A percentile compares a stretch with the other conserved stretches of the same genome.
Conservation (phyloP, 1,140 invertebrate genomes). For the Eufriesea mexicana region DNA sequence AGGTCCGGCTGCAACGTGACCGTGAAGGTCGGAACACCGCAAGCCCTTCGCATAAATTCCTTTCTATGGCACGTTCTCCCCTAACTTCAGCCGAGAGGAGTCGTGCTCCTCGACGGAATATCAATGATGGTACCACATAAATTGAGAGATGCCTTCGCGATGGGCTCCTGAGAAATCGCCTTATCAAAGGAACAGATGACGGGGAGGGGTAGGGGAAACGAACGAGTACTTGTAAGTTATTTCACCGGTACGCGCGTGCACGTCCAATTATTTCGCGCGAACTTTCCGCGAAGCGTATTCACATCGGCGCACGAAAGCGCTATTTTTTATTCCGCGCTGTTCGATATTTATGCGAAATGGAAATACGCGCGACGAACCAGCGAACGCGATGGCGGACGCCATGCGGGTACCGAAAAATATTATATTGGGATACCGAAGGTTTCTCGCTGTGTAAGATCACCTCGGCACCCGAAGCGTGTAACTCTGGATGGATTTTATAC, state of each 20-base stretch:
- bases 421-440: neutral
- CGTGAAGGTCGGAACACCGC: conserved; percentile 61
- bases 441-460: neutral
- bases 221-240: conserved; percentile 18
- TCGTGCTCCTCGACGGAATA: conserved; percentile 50
- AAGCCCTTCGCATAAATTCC: conserved; percentile 62
- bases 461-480: neutral
- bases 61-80: conserved; percentile 50
- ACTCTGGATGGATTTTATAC: neutral
- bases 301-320: neutral
- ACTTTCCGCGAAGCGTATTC: conserved; percentile 2
- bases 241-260: neutral
- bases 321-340: neutral
- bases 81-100: conserved; percentile 34
- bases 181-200: neutral
- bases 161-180: conserved; percentile 22
- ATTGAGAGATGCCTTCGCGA: conserved; percentile 48
- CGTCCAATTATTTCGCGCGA: conserved; percentile 16
- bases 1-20: conserved; percentile 59
- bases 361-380: conserved; percentile 6
- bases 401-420: conserved; percentile 35
- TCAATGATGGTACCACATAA: conserved; percentile 55
- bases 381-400: neutral
- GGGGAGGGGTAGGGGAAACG: neutral
- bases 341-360: conserved; percentile 35